Conservation (phyloP, 2,113 vertebrate species). For the Clarias batrachus region DNA sequence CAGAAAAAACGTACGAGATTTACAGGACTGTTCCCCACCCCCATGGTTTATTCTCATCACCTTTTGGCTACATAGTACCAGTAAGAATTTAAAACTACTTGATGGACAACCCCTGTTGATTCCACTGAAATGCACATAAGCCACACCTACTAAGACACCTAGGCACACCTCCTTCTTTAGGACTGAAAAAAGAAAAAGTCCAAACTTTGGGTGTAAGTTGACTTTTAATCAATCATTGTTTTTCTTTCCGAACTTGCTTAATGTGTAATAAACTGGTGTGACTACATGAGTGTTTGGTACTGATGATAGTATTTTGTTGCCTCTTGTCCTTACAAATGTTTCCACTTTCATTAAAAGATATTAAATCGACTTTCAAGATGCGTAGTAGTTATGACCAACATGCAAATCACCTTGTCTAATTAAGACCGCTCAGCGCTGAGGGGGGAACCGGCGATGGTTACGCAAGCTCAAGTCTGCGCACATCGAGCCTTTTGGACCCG, state of each 20-base stretch:
- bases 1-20: no score
- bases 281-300: background rate
- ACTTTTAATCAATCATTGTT: background rate
- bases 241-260: background rate
- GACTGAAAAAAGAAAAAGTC: background rate
- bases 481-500: slow-evolving; percentile 15
- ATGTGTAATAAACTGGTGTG: no score
- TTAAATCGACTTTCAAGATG: slow-evolving; percentile 27
- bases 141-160: background rate
- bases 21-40: no score
- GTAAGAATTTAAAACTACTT: no score
- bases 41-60: no score
- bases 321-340: slow-evolving; percentile 28
- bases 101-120: no score
- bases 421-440: slow-evolving; percentile 16
- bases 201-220: background rate
- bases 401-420: slow-evolving; percentile 38
- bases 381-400: slow-evolving; percentile 20
- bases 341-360: slow-evolving; percentile 37
- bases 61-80: no score
- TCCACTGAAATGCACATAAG: background rate
- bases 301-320: background rate
- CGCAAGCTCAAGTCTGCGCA: slow-evolving; percentile 25
- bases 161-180: no score
- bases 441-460: background rate